phyloP scores from a whole-genome alignment of 2,113 vertebrate species.

The Hipposideros armiger region DNA sequence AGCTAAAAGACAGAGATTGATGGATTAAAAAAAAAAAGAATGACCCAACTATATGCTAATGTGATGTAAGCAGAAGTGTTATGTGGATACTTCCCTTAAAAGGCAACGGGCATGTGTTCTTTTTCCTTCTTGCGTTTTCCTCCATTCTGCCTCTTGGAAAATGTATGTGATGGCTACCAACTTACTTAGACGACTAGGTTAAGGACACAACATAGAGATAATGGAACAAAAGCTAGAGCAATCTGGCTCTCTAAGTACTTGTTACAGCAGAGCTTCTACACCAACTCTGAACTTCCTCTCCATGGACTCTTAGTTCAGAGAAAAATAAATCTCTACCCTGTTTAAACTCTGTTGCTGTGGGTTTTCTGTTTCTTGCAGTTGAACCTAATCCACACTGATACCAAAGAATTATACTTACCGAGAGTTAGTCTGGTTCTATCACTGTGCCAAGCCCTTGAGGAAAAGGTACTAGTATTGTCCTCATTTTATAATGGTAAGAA shows the following conservation, averaged over 20 bases:
- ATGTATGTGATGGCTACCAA: not conserved
- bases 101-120: not conserved
- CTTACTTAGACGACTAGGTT: not conserved
- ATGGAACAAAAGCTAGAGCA: not conserved
- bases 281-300: not conserved
- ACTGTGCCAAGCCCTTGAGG: not conserved
- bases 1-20: constrained; percentile 53
- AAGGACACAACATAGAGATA: not conserved
- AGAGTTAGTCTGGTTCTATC: not conserved
- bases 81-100: not conserved
- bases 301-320: not conserved
- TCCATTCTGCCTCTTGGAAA: not conserved
- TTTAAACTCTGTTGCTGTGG: not conserved
- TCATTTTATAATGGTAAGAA: not conserved
- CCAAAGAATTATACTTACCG: not conserved
- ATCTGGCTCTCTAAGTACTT: not conserved
- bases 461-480: not conserved
- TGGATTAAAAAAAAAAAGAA: not conserved
- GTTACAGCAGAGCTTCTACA: not conserved
- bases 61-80: not conserved
- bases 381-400: not conserved
- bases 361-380: not conserved
- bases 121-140: not conserved
- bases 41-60: not conserved
- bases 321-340: not conserved